Evolutionary conservation across 2,888 invertebrate species (phyloP), one percentile per base, ranked within the genome.

Genomic region (Ormia ochracea): DNA sequence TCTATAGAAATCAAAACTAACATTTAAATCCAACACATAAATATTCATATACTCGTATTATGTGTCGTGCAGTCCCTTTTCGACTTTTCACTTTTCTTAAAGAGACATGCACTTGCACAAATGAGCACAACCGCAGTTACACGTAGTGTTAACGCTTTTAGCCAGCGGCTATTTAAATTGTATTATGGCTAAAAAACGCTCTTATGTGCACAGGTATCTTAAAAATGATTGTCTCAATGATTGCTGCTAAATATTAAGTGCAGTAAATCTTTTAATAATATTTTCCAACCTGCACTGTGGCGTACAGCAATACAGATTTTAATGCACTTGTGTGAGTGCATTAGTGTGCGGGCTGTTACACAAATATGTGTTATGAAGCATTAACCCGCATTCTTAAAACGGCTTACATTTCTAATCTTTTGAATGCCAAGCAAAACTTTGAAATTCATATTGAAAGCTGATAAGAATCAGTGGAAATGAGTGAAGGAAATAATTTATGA

Each of bases 31-130:
- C 48, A 59, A 3, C 23, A 19, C 0, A 36, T 4, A 50, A 38
- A 23, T 38, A 38, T n/a, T n/a, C 17, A 14, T 45, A 56, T 65
- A 48, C 9, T 23, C 3, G 12, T 36, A 21, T 56, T 33, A 38
- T 56, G 36, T 21, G 45, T 17, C 36, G 23, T 69, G 63, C 56
- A 76, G 69, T 69, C 61, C 54, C 41, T 41, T 69, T 69, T 69
- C 41, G 54, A 76, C 45, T 63, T 61, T 76, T 76, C 69, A 68
- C 23, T 54, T 63, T 48, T 45, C 36, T 14, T 6, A 26, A 28
- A 28, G 14, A 26, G 26, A 9, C 6, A 26, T 7, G 14, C 10
- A 4, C 52, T 52, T 63, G 68, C 59, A 54, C 4, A 21, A 9
- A 48, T n/a, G 14, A 10, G 28, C 10, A 41, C 12, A 5, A 19